Conservation (phyloP, 2,113 vertebrate species). For the Labeo catla region DNA sequence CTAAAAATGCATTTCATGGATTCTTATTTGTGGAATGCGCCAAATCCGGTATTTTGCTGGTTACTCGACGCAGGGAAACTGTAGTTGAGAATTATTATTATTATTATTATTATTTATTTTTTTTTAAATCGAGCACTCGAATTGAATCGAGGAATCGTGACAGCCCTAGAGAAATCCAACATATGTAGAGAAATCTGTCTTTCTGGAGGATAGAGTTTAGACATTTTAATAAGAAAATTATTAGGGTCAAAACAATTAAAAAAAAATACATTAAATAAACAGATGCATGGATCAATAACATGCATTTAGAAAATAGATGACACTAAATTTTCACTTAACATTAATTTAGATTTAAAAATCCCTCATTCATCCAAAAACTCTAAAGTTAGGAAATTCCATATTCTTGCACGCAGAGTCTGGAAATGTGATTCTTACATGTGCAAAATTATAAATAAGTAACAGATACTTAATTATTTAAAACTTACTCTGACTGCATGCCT, state of each 20-base stretch:
- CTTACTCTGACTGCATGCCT: background rate
- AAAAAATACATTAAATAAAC: background rate
- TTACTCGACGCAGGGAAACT: too few species aligned
- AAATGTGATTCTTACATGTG: constrained; percentile 13
- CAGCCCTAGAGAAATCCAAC: too few species aligned
- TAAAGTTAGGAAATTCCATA: background rate
- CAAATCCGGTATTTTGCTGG: too few species aligned
- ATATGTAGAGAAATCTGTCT: background rate
- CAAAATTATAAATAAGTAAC: constrained; percentile 41
- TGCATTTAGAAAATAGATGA: background rate
- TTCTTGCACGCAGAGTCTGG: background rate
- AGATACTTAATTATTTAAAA: constrained; percentile 32
- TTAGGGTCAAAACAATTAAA: background rate
- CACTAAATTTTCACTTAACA: background rate
- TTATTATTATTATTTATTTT: too few species aligned
- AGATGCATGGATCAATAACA: background rate
- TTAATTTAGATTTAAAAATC: background rate
- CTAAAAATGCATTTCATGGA: too few species aligned
- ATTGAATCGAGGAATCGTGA: too few species aligned
- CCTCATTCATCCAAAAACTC: background rate
- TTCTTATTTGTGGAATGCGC: too few species aligned
- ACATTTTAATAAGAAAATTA: background rate
- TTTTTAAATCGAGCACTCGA: too few species aligned
- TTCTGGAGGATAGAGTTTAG: background rate
- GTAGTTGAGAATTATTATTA: too few species aligned